phyloP scores from a whole-genome alignment of 2,113 vertebrate genomes.

The Gavialis gangeticus region DNA sequence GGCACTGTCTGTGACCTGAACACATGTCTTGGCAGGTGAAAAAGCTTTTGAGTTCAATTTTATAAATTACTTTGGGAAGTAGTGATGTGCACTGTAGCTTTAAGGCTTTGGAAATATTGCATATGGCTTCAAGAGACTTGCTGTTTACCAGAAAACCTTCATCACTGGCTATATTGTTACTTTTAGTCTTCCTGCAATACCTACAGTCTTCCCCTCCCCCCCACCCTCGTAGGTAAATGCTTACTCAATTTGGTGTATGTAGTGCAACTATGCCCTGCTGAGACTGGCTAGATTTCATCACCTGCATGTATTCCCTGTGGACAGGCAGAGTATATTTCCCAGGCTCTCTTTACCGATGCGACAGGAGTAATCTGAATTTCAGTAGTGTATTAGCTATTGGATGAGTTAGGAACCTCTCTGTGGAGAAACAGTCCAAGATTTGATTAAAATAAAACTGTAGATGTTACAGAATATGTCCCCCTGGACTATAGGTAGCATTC shows the following conservation, averaged over 20 bases:
- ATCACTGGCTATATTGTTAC: not conserved
- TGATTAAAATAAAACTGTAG: constrained; percentile 55
- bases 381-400: constrained; percentile 25
- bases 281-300: not conserved
- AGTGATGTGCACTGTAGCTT: not conserved
- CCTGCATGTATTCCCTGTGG: not conserved
- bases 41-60: constrained; percentile 23
- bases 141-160: not conserved
- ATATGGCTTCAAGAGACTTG: constrained; percentile 15
- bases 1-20: constrained; percentile 15
- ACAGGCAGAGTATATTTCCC: not conserved
- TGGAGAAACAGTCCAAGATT: constrained; percentile 13
- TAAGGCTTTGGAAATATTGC: constrained; percentile 7
- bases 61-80: constrained; percentile 1
- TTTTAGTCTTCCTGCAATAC: not conserved
- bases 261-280: not conserved
- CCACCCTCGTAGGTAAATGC: not conserved
- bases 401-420: constrained; percentile 21
- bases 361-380: constrained; percentile 56
- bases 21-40: not conserved
- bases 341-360: constrained; percentile 34
- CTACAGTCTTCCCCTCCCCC: not conserved
- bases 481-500: not conserved
- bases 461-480: not conserved
- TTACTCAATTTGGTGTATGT: not conserved